A percentile compares a stretch with the other conserved stretches of the same genome.
Conservation (phyloP, 2,113 vertebrate genomes). For the Scytalopus superciliaris region DNA sequence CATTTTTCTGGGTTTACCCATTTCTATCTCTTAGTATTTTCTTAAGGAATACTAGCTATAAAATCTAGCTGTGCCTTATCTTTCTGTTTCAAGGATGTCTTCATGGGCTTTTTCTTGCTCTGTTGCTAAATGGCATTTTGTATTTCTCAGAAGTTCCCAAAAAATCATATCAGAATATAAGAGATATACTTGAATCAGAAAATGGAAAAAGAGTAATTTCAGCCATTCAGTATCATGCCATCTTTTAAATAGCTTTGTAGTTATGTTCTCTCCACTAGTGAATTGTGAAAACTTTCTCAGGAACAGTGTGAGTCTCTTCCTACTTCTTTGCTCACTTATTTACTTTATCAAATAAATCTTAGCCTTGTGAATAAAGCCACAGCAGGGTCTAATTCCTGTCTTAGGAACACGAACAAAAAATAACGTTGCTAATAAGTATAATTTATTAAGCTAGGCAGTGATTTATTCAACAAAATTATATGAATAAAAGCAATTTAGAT, state of each 20-base stretch:
- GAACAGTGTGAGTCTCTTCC: neutral
- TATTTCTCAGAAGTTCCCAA: conserved; percentile 8
- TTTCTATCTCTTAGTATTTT: neutral
- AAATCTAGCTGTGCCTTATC: neutral
- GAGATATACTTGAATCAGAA: neutral
- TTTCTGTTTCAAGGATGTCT: neutral
- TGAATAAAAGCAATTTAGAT: neutral
- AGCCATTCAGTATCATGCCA: neutral
- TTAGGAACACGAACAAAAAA: neutral
- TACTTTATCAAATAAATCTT: neutral
- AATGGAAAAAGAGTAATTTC: neutral
- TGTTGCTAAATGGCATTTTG: neutral
- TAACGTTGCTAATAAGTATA: neutral
- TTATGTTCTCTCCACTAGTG: neutral
- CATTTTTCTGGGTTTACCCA: neutral
- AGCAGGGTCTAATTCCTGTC: neutral
- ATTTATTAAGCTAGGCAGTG: neutral
- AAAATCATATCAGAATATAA: neutral
- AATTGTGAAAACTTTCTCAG: neutral
- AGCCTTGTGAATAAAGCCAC: neutral
- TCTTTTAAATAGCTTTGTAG: neutral
- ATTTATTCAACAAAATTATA: neutral
- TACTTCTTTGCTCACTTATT: neutral
- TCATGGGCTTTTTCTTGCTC: neutral
- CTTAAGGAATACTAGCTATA: neutral